Base-by-base conservation (phyloP, 2,113 vertebrate genomes). In the Menura novaehollandiae region DNA sequence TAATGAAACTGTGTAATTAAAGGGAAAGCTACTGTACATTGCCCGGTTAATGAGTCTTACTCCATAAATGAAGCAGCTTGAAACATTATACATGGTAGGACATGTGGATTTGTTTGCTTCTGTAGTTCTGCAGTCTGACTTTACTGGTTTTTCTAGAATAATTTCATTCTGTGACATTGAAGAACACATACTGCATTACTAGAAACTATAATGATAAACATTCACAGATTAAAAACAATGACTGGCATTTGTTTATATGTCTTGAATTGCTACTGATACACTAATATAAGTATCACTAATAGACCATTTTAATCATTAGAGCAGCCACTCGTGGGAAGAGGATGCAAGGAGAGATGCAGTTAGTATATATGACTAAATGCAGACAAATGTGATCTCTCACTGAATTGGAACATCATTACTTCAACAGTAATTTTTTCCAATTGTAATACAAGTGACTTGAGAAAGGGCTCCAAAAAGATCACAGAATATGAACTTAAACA, bases 1-100 rank as follows among this genome's bases (percentile, higher is more conserved):
- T 67, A 85, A 97, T 93, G 97, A 94, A 96, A 88, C 71, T 55
- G 79, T 93, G 85, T 96, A 96, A 97, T 96, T 97, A 97, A 95
- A 96, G 83, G 86, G 73, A 96, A 96, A 92, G 92, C 95, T 95
- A 93, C 93, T 5, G 76, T 96, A 97, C 95, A 96, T 96, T 96
- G 94, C 93, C 87, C 94, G 95, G 89, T 93, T 97, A 97, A 97
- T 95, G 91, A 96, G 88, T 96, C 95, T 93, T 95, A 85, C 53
- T 95, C 91, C 87, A 91, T 52, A 97, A 97, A 95, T 91, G 93
- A 94, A 95, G 93, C 64, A 72, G 94, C 76, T 91, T 96, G 92
- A 94, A 95, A 94, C 24, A 95, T 95, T 87, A 93, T 87, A 91
- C 68, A 73, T 88, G 79, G 75, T 8, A 87, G 39, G 52, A 64